Base-by-base conservation (phyloP, 1,140 invertebrate genomes). In the Augochlora pura region DNA sequence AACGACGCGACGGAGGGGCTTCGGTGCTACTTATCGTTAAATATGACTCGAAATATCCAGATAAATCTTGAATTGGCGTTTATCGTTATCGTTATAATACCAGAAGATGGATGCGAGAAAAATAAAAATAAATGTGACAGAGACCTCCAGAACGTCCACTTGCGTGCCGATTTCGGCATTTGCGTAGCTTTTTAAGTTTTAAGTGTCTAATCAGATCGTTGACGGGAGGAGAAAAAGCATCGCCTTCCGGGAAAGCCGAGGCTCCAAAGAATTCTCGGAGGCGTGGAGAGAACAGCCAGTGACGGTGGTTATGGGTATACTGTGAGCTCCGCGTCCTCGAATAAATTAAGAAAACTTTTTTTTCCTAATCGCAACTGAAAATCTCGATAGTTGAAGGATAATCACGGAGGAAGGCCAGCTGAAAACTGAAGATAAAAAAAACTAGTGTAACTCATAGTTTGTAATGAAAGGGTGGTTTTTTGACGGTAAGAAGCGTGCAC, bases 61-160 rank as follows among this genome's bases (percentile, higher is more conserved):
- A 57, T 75, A 64, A 57, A 46, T 59, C 39, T 10, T 60, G 62
- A 38, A 46, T 42, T 12, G 8, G 46, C 12, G 38, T 38, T 27
- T 57, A 57, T 57, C 38, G 46, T 72, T 68, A 67, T 42, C n/a
- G 18, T 68, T 54, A 54, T 42, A 39, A 69, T 9, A 59, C 21
- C 21, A n/a, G 49, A 18, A 32, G 27, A 66, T 38, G 39, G 39
- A 49, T 63, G 46, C 27, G 52, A 52, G 21, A 8, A 42, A 68
- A 67, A 76, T 77, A 71, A 67, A 81, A 77, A 75, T 78, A 74
- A 85, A 85, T 49, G 68, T 86, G 68, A 81, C 70, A 88, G 84
- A 88, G 82, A 88, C 88, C 88, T 88, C 88, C 88, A 88, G 62
- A 88, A 88, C 69, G 69, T 88, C 88, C 88, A 88, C 78, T 88